phyloP scores from a whole-genome alignment of 2,113 vertebrate species.

The Heterotis niloticus region DNA sequence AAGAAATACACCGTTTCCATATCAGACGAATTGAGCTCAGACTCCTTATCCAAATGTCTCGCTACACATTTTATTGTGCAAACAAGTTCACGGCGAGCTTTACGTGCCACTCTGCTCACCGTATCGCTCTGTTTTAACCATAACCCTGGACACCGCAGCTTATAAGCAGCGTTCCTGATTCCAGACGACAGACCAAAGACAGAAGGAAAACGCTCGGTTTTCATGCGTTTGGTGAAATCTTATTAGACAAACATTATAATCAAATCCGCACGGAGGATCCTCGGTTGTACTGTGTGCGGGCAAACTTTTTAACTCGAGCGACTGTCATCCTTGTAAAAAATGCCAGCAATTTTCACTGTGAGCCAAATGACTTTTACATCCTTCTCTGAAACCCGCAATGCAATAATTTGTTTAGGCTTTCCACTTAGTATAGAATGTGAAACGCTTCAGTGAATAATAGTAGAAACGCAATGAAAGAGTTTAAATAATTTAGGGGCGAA shows the following conservation, averaged over 20 bases:
- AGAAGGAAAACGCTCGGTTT: background rate
- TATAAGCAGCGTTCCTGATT: background rate
- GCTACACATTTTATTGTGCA: conserved; percentile 35
- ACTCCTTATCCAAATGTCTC: conserved; percentile 38
- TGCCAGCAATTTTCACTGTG: too few species aligned
- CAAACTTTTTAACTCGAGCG: too few species aligned
- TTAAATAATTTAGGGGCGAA: too few species aligned
- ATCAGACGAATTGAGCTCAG: conserved; percentile 56
- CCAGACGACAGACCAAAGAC: background rate
- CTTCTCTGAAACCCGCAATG: too few species aligned
- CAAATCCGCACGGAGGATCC: background rate
- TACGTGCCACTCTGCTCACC: conserved; percentile 34
- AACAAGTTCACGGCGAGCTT: conserved; percentile 44
- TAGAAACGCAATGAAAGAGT: too few species aligned
- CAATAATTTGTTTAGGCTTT: too few species aligned
- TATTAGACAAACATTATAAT: background rate
- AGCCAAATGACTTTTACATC: too few species aligned
- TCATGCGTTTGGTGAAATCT: background rate
- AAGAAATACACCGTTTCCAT: conserved; percentile 50
- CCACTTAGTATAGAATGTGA: too few species aligned
- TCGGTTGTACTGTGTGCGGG: too few species aligned
- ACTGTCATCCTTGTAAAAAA: too few species aligned
- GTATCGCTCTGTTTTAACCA: background rate
- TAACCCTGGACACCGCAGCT: background rate
- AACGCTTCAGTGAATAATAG: too few species aligned